Base-by-base conservation (phyloP, 2,113 vertebrate genomes). In the Orthonyx spaldingii region DNA sequence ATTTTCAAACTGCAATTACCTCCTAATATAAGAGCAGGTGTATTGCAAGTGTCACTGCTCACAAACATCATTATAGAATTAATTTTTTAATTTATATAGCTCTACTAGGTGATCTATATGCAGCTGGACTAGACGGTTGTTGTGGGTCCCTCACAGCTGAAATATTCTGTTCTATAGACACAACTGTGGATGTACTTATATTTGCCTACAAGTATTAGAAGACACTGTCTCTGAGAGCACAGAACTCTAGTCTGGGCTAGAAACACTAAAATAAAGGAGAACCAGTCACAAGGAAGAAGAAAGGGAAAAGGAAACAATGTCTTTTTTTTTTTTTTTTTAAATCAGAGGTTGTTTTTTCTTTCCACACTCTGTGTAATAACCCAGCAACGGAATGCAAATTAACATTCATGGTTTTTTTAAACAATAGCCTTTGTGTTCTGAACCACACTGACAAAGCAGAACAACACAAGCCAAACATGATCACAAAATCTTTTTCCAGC, bases 351-450 rank as follows among this genome's bases (percentile, higher is more conserved):
- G 78, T 50, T 91, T 94, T 93, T 89, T 93, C 57, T 96, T 94
- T 91, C 91, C 75, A 70, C 70, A 55, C 50, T 77, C 42, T 42
- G 16, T 87, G 61, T 33, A 96, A 69, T 69, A 97, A 79, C 13
- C 24, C 91, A 80, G 74, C 82, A 88, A 53, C 57, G 92, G 88
- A 92, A 95, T 94, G 87, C 72, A 93, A 92, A 81, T 94, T 75
- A 93, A 71, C 87, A 76, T 91, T 85, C 75, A 69, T 87, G 71
- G 22, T 0, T 93, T 94, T 94, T 91, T 94, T 80, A 80, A 87
- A 96, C 89, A 96, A 96, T 95, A 94, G 93, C 82, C 61, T 83
- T 96, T 93, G 84, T 94, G 89, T 96, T 96, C 71, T 92, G 90
- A 90, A 79, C 93, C 75, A 85, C 91, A 83, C 61, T 93, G 85